These are phyloP conservation scores for Apodemia duryi DNA, from an alignment of 2,888 invertebrate genomes.

Conservation along the genomic window DNA sequence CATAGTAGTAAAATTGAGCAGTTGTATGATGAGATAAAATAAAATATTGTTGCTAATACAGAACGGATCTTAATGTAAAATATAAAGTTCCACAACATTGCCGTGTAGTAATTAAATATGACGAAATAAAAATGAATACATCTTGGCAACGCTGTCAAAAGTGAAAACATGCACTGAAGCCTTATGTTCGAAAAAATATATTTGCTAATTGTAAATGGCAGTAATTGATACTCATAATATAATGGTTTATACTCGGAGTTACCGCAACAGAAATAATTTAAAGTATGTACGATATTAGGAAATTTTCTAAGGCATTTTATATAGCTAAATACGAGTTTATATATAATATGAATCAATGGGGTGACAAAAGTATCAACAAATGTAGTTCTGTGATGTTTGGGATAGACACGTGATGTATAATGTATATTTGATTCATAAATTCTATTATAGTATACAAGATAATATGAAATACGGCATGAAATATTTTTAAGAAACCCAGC, in stretches of 20 bases:
- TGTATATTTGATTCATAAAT: not conserved
- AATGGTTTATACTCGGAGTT: not conserved
- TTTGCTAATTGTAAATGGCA: not conserved
- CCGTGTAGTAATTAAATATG: not conserved
- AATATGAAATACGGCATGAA: not conserved
- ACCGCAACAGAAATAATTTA: not conserved
- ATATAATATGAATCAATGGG: not conserved
- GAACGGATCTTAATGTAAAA: not conserved
- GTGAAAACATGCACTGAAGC: constrained; percentile 3
- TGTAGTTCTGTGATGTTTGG: not conserved
- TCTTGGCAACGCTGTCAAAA: not conserved
- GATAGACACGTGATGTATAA: not conserved
- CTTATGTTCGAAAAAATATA: not conserved
- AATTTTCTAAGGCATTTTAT: no score
- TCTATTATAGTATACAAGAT: not conserved
- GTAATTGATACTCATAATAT: not conserved
- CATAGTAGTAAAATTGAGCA: not conserved
- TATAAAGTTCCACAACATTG: not conserved
- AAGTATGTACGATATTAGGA: not conserved
- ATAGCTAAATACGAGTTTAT: not conserved
- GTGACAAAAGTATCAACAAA: not conserved
- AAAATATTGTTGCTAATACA: not conserved
- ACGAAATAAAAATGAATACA: not conserved
- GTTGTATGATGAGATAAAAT: not conserved
- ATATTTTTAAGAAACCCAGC: not conserved